Conservation (phyloP, 2,113 vertebrate species). For the Chascanopsetta lugubris region DNA sequence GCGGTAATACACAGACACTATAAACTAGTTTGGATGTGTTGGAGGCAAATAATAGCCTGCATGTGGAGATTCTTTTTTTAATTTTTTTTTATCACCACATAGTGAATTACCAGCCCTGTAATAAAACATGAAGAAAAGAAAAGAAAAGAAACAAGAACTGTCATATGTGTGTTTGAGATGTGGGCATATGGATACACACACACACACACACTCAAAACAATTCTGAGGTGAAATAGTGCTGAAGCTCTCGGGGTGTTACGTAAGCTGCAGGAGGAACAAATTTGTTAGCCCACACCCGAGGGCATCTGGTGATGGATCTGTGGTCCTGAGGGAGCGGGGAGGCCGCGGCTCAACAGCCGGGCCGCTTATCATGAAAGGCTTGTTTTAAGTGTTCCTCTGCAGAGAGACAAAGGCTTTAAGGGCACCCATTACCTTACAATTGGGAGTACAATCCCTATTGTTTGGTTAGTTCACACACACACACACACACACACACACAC, state of each 20-base stretch:
- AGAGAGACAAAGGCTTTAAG: conserved; percentile 79
- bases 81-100: conserved; percentile 2
- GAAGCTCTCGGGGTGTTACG: conserved; percentile 73
- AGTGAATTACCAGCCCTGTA: conserved; percentile 45
- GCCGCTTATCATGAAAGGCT: conserved; percentile 77
- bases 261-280: conserved; percentile 79
- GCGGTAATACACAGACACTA: conserved; percentile 1
- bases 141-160: conserved; percentile 41
- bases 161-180: conserved; percentile 35
- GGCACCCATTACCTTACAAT: conserved; percentile 76
- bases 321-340: conserved; percentile 72
- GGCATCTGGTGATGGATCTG: conserved; percentile 81
- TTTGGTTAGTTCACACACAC: conserved; percentile 55
- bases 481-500: conserved; percentile 48
- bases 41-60: conserved; percentile 41
- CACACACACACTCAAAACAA: conserved; percentile 48
- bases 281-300: conserved; percentile 78
- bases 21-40: conserved; percentile 31
- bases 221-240: conserved; percentile 55
- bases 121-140: conserved; percentile 51
- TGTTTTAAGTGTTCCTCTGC: conserved; percentile 77
- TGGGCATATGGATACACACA: too few species aligned
- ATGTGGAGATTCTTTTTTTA: conserved; percentile 8
- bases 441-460: conserved; percentile 67
- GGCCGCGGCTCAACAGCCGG: conserved; percentile 71